Evolutionary conservation across 64 coral and sea anemone species (phyloP).

Genomic region (Astreopora myriophthalma): DNA sequence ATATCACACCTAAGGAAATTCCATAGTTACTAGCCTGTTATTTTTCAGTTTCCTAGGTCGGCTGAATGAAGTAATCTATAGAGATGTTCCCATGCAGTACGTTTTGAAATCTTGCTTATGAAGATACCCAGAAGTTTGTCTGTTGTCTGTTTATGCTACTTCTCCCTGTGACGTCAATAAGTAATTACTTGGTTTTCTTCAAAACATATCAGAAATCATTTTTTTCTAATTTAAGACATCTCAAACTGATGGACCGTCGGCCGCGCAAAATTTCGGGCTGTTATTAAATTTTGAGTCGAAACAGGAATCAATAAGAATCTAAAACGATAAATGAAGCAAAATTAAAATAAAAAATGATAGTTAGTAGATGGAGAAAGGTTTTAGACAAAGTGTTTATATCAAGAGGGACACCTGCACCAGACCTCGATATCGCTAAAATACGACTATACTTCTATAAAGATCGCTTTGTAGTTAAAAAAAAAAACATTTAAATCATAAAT

Average conservation of each 20-base stretch:
- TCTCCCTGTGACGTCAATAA: neutral
- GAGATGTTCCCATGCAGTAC: neutral
- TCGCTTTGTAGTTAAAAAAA: neutral
- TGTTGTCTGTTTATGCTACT: neutral
- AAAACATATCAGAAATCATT: neutral
- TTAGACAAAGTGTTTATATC: conserved; percentile 15
- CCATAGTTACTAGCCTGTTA: neutral
- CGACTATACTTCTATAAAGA: neutral
- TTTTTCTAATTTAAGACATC: neutral
- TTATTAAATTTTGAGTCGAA: neutral
- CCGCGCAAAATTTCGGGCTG: neutral
- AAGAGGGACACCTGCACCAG: conserved; percentile 1
- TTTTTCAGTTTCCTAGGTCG: too few species aligned
- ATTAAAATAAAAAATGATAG: conserved; percentile 19
- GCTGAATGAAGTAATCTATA: too few species aligned
- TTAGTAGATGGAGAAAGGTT: neutral
- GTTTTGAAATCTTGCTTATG: neutral
- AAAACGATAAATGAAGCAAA: neutral
- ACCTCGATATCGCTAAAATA: neutral
- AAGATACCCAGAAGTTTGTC: neutral
- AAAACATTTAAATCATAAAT: neutral
- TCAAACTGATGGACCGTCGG: neutral
- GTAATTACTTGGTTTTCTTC: conserved; percentile 1
- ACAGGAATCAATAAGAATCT: neutral
- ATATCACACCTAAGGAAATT: neutral